Evolutionary conservation across 2,797 vertebrate genomes (phyloP).

Genomic region (Micromesistius poutassou): DNA sequence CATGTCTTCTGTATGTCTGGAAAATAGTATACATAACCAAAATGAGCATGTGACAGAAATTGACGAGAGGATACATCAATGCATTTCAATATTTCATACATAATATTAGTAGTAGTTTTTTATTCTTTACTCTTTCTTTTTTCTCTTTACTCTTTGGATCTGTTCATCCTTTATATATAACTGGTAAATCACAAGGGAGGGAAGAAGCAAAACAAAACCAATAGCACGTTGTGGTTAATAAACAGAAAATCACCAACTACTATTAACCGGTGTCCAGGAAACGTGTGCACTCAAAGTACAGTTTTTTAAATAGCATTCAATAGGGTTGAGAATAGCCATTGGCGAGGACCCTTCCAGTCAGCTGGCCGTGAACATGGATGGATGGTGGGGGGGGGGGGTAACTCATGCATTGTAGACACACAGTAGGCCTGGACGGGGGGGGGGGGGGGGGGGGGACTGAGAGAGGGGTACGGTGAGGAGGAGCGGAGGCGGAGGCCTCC

Average conservation of each 20-base stretch:
- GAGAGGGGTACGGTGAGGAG: too few species aligned
- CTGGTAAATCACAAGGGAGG: not conserved
- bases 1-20: conserved; percentile 93
- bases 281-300: not conserved
- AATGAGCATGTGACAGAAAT: not conserved
- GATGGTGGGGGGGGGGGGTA: too few species aligned
- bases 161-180: not conserved
- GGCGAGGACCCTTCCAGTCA: not conserved
- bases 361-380: not conserved
- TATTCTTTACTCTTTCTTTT: not conserved
- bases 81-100: not conserved
- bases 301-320: not conserved
- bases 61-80: not conserved
- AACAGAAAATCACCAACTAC: too few species aligned
- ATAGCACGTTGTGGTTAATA: too few species aligned
- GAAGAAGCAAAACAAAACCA: not conserved
- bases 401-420: too few species aligned
- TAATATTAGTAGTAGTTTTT: not conserved
- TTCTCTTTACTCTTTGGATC: too few species aligned
- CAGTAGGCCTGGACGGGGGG: too few species aligned
- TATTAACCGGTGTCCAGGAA: not conserved
- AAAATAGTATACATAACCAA: conserved; percentile 19
- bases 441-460: too few species aligned
- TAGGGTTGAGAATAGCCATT: not conserved
- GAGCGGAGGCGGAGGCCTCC: too few species aligned